These are phyloP conservation scores for Tupaia tana DNA, from an alignment of 2,113 vertebrate species.

Conservation along the genomic window DNA sequence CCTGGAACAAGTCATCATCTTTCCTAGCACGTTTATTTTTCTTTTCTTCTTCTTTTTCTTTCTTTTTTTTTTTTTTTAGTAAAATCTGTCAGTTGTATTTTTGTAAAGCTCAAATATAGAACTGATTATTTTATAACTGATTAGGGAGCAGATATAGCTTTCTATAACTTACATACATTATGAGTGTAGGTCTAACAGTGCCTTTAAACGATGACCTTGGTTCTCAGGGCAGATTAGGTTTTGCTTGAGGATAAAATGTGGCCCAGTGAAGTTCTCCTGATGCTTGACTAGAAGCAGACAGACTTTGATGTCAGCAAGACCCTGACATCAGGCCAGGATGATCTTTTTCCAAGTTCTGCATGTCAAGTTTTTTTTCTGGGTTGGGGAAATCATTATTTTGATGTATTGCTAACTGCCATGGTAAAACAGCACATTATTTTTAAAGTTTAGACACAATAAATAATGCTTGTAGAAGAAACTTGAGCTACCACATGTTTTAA, in stretches of 20 bases:
- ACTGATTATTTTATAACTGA: not conserved
- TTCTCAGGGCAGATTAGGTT: not conserved
- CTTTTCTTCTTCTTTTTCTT: not conserved
- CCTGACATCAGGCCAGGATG: not conserved
- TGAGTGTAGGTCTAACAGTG: not conserved
- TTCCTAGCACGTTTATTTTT: not conserved
- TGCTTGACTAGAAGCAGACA: not conserved
- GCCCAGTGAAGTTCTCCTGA: not conserved
- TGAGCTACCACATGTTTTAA: not conserved
- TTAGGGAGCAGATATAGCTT: not conserved
- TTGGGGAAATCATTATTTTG: not conserved
- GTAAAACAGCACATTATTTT: too few relatives aligned
- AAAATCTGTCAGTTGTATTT: not conserved
- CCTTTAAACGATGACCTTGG: not conserved
- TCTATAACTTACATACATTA: not conserved
- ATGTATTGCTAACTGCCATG: not conserved
- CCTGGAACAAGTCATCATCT: not conserved
- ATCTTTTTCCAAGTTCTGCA: not conserved
- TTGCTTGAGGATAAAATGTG: rapidly evolving
- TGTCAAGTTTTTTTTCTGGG: not conserved
- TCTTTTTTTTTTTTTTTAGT: not conserved
- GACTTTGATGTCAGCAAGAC: not conserved
- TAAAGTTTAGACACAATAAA: not conserved
- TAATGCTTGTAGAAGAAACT: not conserved
- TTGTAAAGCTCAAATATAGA: not conserved